Percentiles rank a stretch among this genome's conserved stretches.
phyloP scores from a whole-genome alignment of 2,888 invertebrate species.

The Gastrophysa polygoni region DNA sequence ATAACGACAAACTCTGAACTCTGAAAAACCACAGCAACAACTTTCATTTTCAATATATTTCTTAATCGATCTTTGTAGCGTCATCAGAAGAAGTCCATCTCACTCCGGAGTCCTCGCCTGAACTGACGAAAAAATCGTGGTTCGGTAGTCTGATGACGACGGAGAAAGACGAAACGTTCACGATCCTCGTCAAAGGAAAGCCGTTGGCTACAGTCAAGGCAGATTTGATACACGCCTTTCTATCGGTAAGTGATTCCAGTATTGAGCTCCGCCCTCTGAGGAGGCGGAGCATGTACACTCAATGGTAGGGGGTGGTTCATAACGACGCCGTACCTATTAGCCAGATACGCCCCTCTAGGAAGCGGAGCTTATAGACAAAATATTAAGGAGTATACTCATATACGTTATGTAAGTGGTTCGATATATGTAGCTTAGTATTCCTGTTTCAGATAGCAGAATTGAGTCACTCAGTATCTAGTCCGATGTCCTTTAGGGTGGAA shows the following conservation, averaged over 20 bases:
- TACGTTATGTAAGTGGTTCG: too few species aligned
- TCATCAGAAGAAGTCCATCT: slow-evolving; percentile 90
- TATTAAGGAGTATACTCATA: too few species aligned
- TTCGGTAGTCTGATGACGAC: slow-evolving; percentile 98
- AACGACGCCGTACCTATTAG: too few species aligned
- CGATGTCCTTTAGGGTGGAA: slow-evolving; percentile 97
- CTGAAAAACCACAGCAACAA: too few species aligned
- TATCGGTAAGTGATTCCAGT: slow-evolving; percentile 89
- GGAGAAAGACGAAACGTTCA: slow-evolving; percentile 96
- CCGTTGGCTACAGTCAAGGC: slow-evolving; percentile 97
- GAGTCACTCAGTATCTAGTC: slow-evolving; percentile 97
- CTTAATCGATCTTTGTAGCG: too few species aligned
- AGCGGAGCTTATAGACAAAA: too few species aligned
- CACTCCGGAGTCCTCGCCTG: slow-evolving; percentile 95
- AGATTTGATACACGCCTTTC: slow-evolving; percentile 96
- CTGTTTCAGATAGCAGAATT: slow-evolving; percentile 87
- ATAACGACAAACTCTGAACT: too few species aligned
- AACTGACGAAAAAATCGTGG: slow-evolving; percentile 98
- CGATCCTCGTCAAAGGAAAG: slow-evolving; percentile 94
- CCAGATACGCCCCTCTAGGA: background rate
- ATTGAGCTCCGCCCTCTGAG: too few species aligned
- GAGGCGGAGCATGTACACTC: background rate
- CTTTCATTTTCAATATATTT: too few species aligned
- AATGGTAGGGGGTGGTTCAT: too few species aligned
- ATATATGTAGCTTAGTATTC: too few species aligned